Base-by-base conservation (phyloP, 2,797 vertebrate species). In the Discoglossus pictus region DNA sequence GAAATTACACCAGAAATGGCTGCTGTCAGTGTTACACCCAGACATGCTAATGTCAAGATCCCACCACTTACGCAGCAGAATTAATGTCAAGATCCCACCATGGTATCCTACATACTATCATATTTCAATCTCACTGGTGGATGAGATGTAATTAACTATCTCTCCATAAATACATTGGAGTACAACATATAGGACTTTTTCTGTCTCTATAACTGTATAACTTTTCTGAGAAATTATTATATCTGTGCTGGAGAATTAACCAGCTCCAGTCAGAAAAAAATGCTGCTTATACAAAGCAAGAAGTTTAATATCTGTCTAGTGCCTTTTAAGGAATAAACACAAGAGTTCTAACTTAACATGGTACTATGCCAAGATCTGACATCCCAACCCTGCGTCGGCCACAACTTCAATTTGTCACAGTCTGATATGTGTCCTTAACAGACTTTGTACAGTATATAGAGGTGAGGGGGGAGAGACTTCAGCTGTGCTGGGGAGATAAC, bases 241-340 rank as follows among this genome's bases (percentile, higher is more conserved):
- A n/a, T n/a, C n/a, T n/a, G n/a, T n/a, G n/a, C n/a, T n/a, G n/a
- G n/a, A n/a, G n/a, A n/a, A n/a, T n/a, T n/a, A n/a, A n/a, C n/a
- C n/a, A n/a, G n/a, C n/a, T n/a, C n/a, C n/a, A n/a, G n/a, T n/a
- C n/a, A n/a, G n/a, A n/a, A n/a, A n/a, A n/a, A n/a, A n/a, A n/a
- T n/a, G n/a, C n/a, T n/a, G n/a, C n/a, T n/a, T n/a, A n/a, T n/a
- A n/a, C n/a, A n/a, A n/a, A n/a, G n/a, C n/a, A n/a, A n/a, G n/a
- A n/a, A n/a, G n/a, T n/a, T n/a, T n/a, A n/a, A n/a, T n/a, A 18
- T 46, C 21, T 24, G 43, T 23, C 16, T 12, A 24, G 44, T 13
- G 36, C 67, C 67, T 42, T 70, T 63, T 63, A 70, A 56, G 67
- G 67, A 34, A 56, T 70, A 50, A 62, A 40, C 44, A 34, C 20